Evolutionary conservation across 30 jellyfish, hydroid and myxozoan genomes (phyloP), one percentile per base, ranked within the genome.

Genomic region (Aurelia aurita): DNA sequence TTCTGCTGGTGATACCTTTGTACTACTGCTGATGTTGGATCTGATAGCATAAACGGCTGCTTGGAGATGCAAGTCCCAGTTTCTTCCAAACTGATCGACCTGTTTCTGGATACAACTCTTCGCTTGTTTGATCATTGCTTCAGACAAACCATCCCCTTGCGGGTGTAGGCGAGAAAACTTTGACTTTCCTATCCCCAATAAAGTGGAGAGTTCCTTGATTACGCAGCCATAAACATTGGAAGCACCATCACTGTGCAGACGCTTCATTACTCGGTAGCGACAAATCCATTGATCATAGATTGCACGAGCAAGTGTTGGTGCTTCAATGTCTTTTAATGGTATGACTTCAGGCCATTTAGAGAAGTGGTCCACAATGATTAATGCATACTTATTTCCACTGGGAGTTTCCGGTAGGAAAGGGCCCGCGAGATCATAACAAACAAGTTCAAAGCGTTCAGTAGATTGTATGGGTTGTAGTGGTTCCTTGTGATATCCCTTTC

Each of bases 401-500:
- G 46, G 12, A 8, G 87, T 46, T 74, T 12, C 72, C 8, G 72
- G 86, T 4, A 49, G 18, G 27, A 73, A 73, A 21, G 86, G 77
- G 31, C 77, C 86, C 12, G 86, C 86, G 47, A 45, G 74, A 32
- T 69, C 81, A 31, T 69, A 69, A 29, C 86, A 73, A 26, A 32
- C 86, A 25, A 46, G 43, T 32, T 73, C 34, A 25, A 73, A 73
- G 11, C 86, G 72, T 73, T 47, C 55, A 23, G 86, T 8, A 5
- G 86, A 73, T 27, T 73, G 34, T 19, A 73, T 51, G 18, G 86
- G 86, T 73, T 49, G 73, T 51, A 73, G 77, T 46, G 86, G 81
- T 51, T 43, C 86, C 49, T 73, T 73, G 73, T 25, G 39, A 58
- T 73, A 73, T 11, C 86, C 86, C 54, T 51, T 53, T 8, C 74